Evolutionary conservation across 53 echinoderm and acorn worm genomes (phyloP), one percentile per base, ranked within the genome.

Genomic region (Holothuria scabra): DNA sequence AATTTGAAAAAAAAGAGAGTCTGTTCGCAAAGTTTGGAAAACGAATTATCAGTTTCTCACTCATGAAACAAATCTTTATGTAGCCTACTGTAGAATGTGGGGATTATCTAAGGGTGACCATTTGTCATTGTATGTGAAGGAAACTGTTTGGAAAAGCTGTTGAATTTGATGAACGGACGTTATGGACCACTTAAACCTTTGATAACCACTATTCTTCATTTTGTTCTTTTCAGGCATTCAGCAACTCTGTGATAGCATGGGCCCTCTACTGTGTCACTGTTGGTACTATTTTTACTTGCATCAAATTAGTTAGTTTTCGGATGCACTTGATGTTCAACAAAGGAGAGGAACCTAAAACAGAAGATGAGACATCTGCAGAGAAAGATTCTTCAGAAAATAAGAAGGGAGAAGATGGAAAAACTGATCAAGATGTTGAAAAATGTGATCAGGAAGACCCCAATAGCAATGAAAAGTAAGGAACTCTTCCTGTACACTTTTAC

Each of bases 261-360:
- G 84, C 84, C 46, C 21, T 91, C 52, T 93, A 93, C 91, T 89
- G 91, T 84, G 46, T 88, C 24, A 59, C 89, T 22, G 88, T 91
- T 4, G 86, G 81, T 56, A 31, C 87, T 16, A 79, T 84, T 48
- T 93, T 93, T 65, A 74, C 62, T 26, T 69, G 79, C 79, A 85
- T 93, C 86, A 93, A 93, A 83, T 63, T 83, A 18, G 76, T 93
- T 79, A 99, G 91, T 78, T 91, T 80, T 66, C 89, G 93, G 58
- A 92, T 99, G 94, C 95, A 99, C 64, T 26, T 86, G 48, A 99
- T 91, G 89, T 99, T 99, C 66, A 93, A 99, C 62, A 85, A 89
- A 35, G 99, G 99, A 52, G 99, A 99, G 76, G 91, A 93, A 66
- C 85, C 90, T 26, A 74, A 81, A 64, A 61, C 82, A 64, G 78